These are phyloP conservation scores for Synergus umbraculus DNA, from an alignment of 2,888 invertebrate species.

Conservation along the genomic window DNA sequence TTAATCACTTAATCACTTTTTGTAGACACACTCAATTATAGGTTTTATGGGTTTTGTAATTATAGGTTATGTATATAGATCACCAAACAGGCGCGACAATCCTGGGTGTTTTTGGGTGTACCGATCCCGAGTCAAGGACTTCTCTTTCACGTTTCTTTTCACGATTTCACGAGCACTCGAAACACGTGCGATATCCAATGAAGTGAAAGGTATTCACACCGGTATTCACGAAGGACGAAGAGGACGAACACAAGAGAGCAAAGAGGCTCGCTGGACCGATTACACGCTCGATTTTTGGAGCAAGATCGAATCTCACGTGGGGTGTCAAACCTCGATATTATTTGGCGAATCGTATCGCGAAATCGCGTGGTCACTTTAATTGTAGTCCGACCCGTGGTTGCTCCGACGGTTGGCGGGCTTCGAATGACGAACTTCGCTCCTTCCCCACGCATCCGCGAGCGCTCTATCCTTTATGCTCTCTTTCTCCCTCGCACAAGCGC, in stretches of 20 bases:
- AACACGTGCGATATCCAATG: conserved; percentile 28
- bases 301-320: conserved; percentile 50
- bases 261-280: conserved; percentile 14
- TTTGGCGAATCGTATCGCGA: conserved; percentile 13
- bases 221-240: neutral
- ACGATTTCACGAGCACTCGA: conserved; percentile 18
- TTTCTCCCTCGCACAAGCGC: conserved; percentile 43
- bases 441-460: conserved; percentile 65
- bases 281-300: conserved; percentile 23
- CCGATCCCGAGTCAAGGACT: conserved; percentile 16
- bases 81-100: neutral
- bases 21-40: no score
- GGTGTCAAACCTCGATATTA: conserved; percentile 36
- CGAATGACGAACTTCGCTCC: conserved; percentile 73
- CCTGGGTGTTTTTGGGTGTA: neutral
- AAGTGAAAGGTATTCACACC: conserved; percentile 14
- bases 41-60: no score
- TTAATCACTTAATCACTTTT: no score
- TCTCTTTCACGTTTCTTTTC: neutral
- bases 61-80: no score
- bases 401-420: conserved; percentile 77
- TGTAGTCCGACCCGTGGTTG: conserved; percentile 71
- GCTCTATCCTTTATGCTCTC: conserved; percentile 43
- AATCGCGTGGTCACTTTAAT: conserved; percentile 54
- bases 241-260: neutral